Conservation (phyloP, 2,888 invertebrate species). For the Creontiades dilutus region DNA sequence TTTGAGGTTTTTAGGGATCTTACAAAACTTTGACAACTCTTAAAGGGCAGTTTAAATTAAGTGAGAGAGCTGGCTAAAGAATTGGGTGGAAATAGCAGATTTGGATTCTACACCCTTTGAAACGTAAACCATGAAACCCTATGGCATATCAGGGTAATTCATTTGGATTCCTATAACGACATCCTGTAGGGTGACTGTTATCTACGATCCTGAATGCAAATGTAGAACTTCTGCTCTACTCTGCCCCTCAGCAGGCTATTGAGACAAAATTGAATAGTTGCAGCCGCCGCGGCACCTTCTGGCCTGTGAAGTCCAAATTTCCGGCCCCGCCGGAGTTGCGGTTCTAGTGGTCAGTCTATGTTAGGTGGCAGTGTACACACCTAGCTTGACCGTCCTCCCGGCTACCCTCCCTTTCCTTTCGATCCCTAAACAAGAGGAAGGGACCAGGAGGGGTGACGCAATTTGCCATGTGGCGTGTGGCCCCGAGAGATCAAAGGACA, state of each 20-base stretch:
- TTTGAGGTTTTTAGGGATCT: too few species aligned
- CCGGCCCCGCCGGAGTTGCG: background rate
- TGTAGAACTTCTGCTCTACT: too few species aligned
- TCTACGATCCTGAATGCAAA: too few species aligned
- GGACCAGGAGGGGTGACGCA: slow-evolving; percentile 71
- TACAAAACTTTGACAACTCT: too few species aligned
- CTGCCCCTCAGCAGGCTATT: background rate
- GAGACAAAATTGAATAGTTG: background rate
- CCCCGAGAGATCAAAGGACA: slow-evolving; percentile 71
- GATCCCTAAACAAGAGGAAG: slow-evolving; percentile 49
- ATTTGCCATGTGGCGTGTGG: slow-evolving; percentile 73
- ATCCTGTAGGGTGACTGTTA: too few species aligned
- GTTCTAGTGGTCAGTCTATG: slow-evolving; percentile 51
- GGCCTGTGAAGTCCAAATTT: slow-evolving; percentile 11
- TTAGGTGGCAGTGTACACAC: slow-evolving; percentile 61
- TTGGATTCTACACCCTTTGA: too few species aligned
- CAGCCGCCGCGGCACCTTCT: background rate
- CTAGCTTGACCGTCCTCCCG: slow-evolving; percentile 22
- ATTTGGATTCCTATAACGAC: too few species aligned
- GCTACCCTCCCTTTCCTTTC: slow-evolving; percentile 53
- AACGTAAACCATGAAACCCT: too few species aligned
- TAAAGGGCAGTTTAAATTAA: too few species aligned
- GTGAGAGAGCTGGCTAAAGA: too few species aligned
- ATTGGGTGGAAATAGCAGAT: too few species aligned
- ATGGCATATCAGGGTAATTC: too few species aligned